Percentiles rank a stretch among this genome's conserved stretches.
Evolutionary conservation across 2,888 invertebrate species (phyloP).

Genomic region (Caenorhabditis japonica): DNA sequence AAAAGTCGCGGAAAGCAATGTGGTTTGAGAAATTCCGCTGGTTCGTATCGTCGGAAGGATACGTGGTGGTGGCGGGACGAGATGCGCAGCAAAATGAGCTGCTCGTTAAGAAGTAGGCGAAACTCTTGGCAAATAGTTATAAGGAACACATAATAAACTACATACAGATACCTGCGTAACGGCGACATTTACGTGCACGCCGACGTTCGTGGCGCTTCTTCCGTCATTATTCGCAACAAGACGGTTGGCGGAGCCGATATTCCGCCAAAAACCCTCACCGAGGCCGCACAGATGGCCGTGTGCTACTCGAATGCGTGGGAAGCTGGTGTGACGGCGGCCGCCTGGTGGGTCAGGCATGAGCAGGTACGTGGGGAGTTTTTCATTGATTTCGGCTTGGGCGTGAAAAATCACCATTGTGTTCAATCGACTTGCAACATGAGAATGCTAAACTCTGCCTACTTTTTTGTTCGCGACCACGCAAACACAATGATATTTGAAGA

Average conservation of each 20-base stretch:
- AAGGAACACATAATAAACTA: no score
- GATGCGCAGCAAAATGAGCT: slow-evolving; percentile 98
- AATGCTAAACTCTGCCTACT: no score
- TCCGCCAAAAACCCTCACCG: slow-evolving; percentile 94
- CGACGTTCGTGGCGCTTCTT: slow-evolving; percentile 91
- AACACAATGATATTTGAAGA: no score
- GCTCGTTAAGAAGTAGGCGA: slow-evolving; percentile 85
- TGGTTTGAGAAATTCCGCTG: slow-evolving; percentile 99
- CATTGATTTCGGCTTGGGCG: no score
- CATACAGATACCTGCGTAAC: slow-evolving; percentile 68
- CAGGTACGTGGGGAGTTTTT: no score
- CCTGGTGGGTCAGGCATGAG: slow-evolving; percentile 95
- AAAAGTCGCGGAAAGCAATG: slow-evolving; percentile 91
- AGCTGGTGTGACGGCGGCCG: slow-evolving; percentile 92
- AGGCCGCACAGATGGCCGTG: slow-evolving; percentile 92
- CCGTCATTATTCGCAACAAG: slow-evolving; percentile 80
- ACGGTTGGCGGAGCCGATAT: slow-evolving; percentile 78
- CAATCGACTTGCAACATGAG: no score
- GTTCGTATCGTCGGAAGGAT: slow-evolving; percentile 96
- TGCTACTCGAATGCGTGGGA: slow-evolving; percentile 98
- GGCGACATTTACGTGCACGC: slow-evolving; percentile 97
- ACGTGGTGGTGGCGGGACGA: slow-evolving; percentile 86
- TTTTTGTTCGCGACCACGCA: no score
- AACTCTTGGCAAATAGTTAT: not conserved
- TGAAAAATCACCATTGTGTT: no score